These are phyloP conservation scores for Myanophis thanlyinensis DNA, from an alignment of 2,113 vertebrate genomes.

Conservation along the genomic window DNA sequence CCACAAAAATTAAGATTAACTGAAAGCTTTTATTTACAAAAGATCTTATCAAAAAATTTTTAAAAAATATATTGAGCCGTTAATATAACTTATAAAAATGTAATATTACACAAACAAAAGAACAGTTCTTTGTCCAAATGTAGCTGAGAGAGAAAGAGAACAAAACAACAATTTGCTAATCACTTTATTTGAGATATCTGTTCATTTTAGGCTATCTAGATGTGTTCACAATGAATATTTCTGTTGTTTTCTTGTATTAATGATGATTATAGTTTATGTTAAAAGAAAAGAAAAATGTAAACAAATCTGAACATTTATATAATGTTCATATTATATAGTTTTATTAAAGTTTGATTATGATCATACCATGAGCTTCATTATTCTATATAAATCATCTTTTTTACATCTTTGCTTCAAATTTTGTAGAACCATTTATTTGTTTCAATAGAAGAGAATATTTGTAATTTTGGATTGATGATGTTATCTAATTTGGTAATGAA, in stretches of 20 bases:
- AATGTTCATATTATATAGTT: background rate
- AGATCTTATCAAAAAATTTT: background rate
- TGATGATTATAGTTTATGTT: background rate
- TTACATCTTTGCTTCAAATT: background rate
- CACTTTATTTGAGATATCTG: background rate
- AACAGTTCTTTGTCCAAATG: background rate
- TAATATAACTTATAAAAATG: background rate
- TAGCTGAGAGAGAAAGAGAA: background rate
- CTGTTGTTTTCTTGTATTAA: background rate
- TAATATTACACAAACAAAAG: background rate
- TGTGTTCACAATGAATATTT: background rate
- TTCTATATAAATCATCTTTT: background rate
- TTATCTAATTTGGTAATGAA: background rate
- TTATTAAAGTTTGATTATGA: background rate
- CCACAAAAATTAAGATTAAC: background rate
- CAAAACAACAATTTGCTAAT: background rate
- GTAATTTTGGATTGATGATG: background rate
- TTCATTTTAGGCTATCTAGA: background rate
- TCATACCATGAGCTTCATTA: background rate
- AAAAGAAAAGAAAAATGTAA: background rate
- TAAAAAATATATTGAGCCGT: background rate
- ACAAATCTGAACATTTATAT: background rate
- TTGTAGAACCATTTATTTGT: background rate
- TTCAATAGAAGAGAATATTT: background rate
- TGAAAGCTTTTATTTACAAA: background rate